A percentile compares a stretch with the other conserved stretches of the same genome.
Conservation (phyloP, 2,888 invertebrate species). For the Hyppa rectilinea region DNA sequence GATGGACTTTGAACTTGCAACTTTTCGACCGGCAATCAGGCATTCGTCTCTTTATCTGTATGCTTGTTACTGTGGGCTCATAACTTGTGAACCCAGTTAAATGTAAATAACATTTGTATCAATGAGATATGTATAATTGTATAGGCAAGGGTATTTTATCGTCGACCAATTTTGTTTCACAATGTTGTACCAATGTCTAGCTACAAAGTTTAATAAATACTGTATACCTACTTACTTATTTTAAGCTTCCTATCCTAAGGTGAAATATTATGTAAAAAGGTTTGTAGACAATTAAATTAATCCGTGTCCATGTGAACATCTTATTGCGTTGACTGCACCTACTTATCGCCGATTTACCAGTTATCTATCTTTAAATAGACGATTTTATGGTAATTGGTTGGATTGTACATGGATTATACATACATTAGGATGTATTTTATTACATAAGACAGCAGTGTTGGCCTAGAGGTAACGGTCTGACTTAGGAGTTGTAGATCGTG, state of each 20-base stretch:
- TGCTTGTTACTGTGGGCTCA: too few species aligned
- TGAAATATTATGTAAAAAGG: background rate
- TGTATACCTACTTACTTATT: background rate
- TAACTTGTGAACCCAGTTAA: too few species aligned
- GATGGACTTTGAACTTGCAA: background rate
- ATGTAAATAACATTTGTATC: too few species aligned
- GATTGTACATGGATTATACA: too few species aligned
- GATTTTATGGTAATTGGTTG: too few species aligned
- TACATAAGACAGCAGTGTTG: too few species aligned
- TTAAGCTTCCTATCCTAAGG: background rate
- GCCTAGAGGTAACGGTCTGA: too few species aligned
- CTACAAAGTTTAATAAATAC: background rate
- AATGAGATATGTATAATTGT: too few species aligned
- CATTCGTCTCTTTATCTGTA: too few species aligned
- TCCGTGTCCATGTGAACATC: background rate
- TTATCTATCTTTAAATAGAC: background rate
- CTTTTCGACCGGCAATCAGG: too few species aligned
- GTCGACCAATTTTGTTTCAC: background rate
- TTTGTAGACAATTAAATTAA: background rate
- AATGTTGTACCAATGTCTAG: background rate
- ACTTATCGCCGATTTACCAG: background rate
- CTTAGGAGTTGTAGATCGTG: too few species aligned
- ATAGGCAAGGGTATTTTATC: background rate
- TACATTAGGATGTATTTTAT: too few species aligned
- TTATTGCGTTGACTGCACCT: background rate